Evolutionary conservation across 2,113 vertebrate species (phyloP).

Genomic region (Abramis brama): DNA sequence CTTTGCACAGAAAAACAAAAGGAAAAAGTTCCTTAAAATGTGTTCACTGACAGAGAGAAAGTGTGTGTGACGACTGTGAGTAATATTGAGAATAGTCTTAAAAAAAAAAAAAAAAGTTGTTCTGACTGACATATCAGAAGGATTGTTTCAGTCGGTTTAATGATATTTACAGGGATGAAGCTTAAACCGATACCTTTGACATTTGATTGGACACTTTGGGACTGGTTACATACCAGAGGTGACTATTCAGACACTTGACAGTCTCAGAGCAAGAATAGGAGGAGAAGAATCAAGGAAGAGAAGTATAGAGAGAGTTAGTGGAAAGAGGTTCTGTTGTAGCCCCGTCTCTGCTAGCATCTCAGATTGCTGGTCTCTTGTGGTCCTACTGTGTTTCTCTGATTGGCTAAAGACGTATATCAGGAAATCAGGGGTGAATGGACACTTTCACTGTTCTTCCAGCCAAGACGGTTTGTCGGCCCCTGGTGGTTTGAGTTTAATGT

Average conservation of each 20-base stretch:
- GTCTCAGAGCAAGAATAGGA: slow-evolving; percentile 31
- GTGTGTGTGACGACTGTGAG: neutral
- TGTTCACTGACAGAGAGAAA: neutral
- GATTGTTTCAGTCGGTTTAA: slow-evolving; percentile 18
- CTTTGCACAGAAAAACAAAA: neutral
- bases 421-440: neutral
- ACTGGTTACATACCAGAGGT: slow-evolving; percentile 11
- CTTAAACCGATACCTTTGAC: neutral
- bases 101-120: neutral
- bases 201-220: slow-evolving; percentile 34
- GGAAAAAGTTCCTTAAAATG: neutral
- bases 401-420: slow-evolving; percentile 14
- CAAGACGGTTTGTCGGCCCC: slow-evolving; percentile 95
- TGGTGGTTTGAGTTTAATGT: slow-evolving; percentile 89
- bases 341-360: slow-evolving; percentile 37
- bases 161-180: slow-evolving; percentile 2
- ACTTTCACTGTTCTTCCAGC: slow-evolving; percentile 93
- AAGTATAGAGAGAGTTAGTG: neutral
- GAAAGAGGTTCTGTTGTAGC: neutral
- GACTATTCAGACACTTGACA: slow-evolving; percentile 31
- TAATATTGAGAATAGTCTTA: neutral
- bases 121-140: slow-evolving; percentile 26
- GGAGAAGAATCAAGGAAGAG: slow-evolving; percentile 2
- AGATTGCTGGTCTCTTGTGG: slow-evolving; percentile 36
- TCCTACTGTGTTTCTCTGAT: slow-evolving; percentile 25